Evolutionary conservation across 92 coral and sea anemone genomes (phyloP), one percentile per base, ranked within the genome.

Genomic region (Isaurus tuberculatus): DNA sequence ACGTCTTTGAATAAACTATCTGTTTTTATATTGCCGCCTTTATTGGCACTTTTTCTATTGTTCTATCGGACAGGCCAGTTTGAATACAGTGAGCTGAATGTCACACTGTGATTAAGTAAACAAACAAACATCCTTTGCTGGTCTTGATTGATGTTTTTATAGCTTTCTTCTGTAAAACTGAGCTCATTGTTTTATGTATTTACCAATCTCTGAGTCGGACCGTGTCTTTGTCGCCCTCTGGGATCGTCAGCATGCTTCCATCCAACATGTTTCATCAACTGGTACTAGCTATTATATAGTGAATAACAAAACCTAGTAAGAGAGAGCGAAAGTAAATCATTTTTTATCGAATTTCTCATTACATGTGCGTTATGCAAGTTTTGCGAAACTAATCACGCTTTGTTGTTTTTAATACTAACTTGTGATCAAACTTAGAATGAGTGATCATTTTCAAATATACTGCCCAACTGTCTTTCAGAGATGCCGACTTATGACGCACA

Each of bases 41-140:
- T 94, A 94, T 94, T 94, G 98, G 95, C 95, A 90, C 90, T 94
- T 68, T 86, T 57, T 80, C 86, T 94, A 91, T 94, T 94, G 98
- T 91, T 83, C 85, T 83, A 43, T 32, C 86, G 80, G 98, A 94
- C 98, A 94, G 88, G 90, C 80, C 86, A 81, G 88, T 89, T 89
- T 91, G 93, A 88, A 87, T 92, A 94, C 93, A 91, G 98, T 75
- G 84, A 65, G 80, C 58, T 63, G 89, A 94, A 93, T 79, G 93
- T 80, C 87, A 79, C 92, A 94, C 95, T 94, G 95, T 94, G 86
- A 78, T 73, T 75, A 58, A 43, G 92, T 91, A 91, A 87, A 94
- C 88, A 94, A 94, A 94, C 93, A 94, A 94, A 94, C 86, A 94
- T 81, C 79, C 49, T 31, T 60, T 80, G 93, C 88, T 74, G 85